Percentiles rank a stretch among this genome's conserved stretches.
Conservation (phyloP, 2,797 vertebrate species). For the Mycteria americana region DNA sequence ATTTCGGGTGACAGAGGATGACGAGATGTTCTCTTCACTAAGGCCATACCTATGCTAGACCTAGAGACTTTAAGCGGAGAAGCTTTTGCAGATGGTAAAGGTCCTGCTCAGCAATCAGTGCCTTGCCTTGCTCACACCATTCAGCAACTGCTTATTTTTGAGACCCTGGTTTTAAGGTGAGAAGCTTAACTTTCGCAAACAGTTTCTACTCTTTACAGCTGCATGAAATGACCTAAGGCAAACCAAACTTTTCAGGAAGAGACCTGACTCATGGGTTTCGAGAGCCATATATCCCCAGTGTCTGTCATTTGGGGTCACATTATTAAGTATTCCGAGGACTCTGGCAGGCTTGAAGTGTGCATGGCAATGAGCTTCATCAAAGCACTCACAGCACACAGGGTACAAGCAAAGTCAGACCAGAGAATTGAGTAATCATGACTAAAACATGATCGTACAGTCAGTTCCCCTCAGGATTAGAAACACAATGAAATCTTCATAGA, state of each 20-base stretch:
- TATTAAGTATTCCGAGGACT: not conserved
- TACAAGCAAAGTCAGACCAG: not conserved
- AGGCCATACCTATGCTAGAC: not conserved
- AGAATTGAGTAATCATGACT: constrained; percentile 1
- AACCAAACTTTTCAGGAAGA: not conserved
- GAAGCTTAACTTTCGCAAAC: not conserved
- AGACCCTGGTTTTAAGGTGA: not conserved
- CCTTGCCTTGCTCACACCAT: not conserved
- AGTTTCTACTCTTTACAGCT: not conserved
- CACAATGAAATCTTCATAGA: not conserved
- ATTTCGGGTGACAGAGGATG: not conserved
- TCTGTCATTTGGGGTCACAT: constrained; percentile 13
- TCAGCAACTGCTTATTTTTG: not conserved
- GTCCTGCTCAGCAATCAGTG: not conserved
- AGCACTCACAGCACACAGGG: not conserved
- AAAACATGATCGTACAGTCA: not conserved
- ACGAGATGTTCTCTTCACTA: not conserved
- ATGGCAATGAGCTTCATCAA: constrained; percentile 1
- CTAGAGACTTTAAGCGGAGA: not conserved
- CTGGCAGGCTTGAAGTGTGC: not conserved
- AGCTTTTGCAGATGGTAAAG: not conserved
- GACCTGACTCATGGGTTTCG: not conserved
- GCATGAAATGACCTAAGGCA: not conserved
- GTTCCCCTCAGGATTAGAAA: constrained; percentile 13
- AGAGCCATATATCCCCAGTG: not conserved